phyloP scores from a whole-genome alignment of 1,140 invertebrate species.

The Solen grandis region DNA sequence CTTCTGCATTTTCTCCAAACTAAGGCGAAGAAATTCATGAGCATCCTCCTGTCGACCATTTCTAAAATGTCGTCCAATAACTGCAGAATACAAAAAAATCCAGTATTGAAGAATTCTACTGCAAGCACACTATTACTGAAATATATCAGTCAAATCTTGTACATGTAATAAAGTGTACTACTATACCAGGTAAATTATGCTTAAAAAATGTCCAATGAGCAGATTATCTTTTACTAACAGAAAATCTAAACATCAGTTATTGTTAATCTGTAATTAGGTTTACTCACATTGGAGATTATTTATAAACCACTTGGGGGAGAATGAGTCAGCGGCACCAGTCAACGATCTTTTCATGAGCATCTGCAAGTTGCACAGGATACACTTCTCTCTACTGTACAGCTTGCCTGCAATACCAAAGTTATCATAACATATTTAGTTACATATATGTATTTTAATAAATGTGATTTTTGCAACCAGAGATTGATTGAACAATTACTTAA shows the following conservation, averaged over 20 bases:
- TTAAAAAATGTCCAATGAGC: no score
- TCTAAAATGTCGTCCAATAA: slow-evolving; percentile 93
- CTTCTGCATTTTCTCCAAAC: slow-evolving; percentile 96
- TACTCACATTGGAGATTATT: slow-evolving; percentile 56
- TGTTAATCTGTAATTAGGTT: not conserved
- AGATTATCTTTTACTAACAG: no score
- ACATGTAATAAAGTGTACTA: not conserved
- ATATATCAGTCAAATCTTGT: not conserved
- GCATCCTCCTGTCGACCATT: slow-evolving; percentile 97
- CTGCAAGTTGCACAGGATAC: slow-evolving; percentile 50
- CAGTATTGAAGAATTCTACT: not conserved
- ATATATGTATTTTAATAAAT: no score
- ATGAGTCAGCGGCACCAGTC: slow-evolving; percentile 4
- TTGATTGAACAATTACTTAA: no score
- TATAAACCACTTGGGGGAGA: slow-evolving; percentile 45
- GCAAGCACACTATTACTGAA: not conserved
- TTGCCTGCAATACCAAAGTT: slow-evolving; percentile 25
- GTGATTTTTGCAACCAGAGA: no score
- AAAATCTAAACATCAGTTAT: not conserved
- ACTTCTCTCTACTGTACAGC: slow-evolving; percentile 20
- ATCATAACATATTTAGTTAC: not conserved
- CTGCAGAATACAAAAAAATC: slow-evolving; percentile 71
- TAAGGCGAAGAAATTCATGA: slow-evolving; percentile 95
- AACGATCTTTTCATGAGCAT: slow-evolving; percentile 14
- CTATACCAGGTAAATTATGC: no score